phyloP scores from a whole-genome alignment of 1,140 invertebrate species.

The Condylostylus longicornis region DNA sequence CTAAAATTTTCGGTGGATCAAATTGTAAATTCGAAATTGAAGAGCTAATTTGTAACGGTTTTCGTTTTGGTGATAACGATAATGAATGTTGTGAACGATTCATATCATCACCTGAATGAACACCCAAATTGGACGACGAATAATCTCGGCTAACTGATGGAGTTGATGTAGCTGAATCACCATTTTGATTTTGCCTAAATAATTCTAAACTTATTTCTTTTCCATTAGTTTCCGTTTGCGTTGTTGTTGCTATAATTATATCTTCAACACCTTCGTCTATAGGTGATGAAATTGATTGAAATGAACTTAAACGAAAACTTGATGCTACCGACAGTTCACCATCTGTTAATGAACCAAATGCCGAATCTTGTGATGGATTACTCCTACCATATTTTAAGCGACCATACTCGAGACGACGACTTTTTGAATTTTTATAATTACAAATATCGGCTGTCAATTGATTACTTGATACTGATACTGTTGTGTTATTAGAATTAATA shows the following conservation, averaged over 20 bases:
- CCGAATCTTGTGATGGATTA: constrained; percentile 32
- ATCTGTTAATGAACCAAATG: constrained; percentile 30
- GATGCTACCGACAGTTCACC: constrained; percentile 30
- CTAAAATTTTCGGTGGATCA: constrained; percentile 31
- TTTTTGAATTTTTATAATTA: constrained; percentile 31
- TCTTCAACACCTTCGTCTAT: constrained; percentile 32
- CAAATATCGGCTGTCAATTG: constrained; percentile 30
- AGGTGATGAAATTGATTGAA: constrained; percentile 31
- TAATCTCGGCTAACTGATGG: constrained; percentile 27
- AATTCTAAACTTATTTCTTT: constrained; percentile 27
- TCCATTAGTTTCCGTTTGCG: too few relatives aligned
- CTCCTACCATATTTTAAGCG: constrained; percentile 30
- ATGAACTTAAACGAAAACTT: constrained; percentile 28
- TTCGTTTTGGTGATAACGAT: constrained; percentile 25
- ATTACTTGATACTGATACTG: constrained; percentile 22
- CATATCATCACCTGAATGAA: constrained; percentile 19
- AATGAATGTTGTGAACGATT: constrained; percentile 26
- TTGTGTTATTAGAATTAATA: constrained; percentile 5
- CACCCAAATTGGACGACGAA: constrained; percentile 26
- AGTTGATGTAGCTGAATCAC: constrained; percentile 30
- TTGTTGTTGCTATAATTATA: constrained; percentile 29
- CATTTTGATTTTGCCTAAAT: constrained; percentile 25
- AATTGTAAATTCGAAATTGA: constrained; percentile 17
- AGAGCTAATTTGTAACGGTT: constrained; percentile 15
- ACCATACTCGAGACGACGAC: constrained; percentile 28